Conservation (phyloP, 2,113 vertebrate genomes). For the Eulemur macaco region DNA sequence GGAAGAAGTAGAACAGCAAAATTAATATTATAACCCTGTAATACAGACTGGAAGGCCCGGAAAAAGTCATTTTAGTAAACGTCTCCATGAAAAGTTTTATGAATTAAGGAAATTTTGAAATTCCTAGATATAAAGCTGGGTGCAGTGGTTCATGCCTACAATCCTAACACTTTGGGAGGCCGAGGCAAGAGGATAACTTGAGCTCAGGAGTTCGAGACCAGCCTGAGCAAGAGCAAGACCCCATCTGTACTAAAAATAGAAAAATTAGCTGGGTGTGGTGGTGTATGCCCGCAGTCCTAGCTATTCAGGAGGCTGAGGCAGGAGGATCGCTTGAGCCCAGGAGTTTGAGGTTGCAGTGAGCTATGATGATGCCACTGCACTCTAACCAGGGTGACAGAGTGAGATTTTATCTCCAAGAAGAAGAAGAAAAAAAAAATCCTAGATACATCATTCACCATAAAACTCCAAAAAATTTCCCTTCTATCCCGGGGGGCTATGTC, state of each 20-base stretch:
- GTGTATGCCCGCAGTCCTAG: no score
- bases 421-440: not conserved
- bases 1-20: conserved; percentile 66
- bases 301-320: not conserved
- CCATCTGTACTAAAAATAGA: not conserved
- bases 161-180: not conserved
- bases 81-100: not conserved
- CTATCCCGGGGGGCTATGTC: not conserved
- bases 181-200: not conserved
- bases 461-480: not conserved
- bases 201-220: not conserved
- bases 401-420: no score
- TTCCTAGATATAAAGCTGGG: not conserved
- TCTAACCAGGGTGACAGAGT: no score
- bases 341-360: not conserved
- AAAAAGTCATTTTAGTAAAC: conserved; percentile 47
- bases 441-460: not conserved
- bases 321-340: not conserved
- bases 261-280: not conserved
- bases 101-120: conserved; percentile 40
- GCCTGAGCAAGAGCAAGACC: not conserved
- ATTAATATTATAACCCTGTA: conserved; percentile 15
- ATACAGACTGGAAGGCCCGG: not conserved
- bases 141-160: not conserved
- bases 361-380: no score